Evolutionary conservation across 2,797 vertebrate genomes (phyloP).

Genomic region (Arrhamphus sclerolepis): DNA sequence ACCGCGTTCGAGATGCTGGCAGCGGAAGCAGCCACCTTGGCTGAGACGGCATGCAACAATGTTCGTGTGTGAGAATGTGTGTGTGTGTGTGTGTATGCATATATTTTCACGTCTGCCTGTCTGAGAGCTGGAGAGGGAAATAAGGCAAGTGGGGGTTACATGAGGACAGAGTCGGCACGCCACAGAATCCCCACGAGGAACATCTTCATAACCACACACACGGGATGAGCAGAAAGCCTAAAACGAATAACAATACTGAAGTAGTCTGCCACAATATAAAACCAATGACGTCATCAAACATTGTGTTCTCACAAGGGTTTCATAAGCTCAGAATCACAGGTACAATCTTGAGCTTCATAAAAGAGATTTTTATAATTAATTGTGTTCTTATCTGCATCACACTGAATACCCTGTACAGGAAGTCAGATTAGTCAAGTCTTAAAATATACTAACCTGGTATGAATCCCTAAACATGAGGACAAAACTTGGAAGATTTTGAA

Average conservation of each 20-base stretch:
- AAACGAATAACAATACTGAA: conserved; percentile 8
- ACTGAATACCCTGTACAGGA: too few relatives aligned
- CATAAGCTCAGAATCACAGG: not conserved
- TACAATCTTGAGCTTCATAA: not conserved
- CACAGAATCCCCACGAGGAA: conserved; percentile 29
- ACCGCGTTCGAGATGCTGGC: conserved; percentile 23
- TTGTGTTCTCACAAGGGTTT: not conserved
- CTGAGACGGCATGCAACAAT: conserved; percentile 9
- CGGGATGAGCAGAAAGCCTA: conserved; percentile 5
- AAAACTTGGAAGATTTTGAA: too few relatives aligned
- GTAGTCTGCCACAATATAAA: conserved; percentile 8
- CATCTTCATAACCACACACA: conserved; percentile 12
- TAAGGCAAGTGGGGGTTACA: conserved; percentile 29
- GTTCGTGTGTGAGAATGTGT: not conserved
- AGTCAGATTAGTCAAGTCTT: too few relatives aligned
- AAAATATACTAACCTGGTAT: too few relatives aligned
- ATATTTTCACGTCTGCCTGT: not conserved
- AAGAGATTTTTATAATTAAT: too few relatives aligned
- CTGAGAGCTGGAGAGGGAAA: conserved; percentile 30
- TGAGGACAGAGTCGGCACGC: conserved; percentile 40
- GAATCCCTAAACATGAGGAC: too few relatives aligned
- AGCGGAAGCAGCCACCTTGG: conserved; percentile 57
- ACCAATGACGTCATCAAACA: not conserved
- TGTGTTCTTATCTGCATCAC: too few relatives aligned
- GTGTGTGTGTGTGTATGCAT: not conserved